Base-by-base conservation (phyloP, 2,797 vertebrate genomes). In the Lithobates sylvaticus region DNA sequence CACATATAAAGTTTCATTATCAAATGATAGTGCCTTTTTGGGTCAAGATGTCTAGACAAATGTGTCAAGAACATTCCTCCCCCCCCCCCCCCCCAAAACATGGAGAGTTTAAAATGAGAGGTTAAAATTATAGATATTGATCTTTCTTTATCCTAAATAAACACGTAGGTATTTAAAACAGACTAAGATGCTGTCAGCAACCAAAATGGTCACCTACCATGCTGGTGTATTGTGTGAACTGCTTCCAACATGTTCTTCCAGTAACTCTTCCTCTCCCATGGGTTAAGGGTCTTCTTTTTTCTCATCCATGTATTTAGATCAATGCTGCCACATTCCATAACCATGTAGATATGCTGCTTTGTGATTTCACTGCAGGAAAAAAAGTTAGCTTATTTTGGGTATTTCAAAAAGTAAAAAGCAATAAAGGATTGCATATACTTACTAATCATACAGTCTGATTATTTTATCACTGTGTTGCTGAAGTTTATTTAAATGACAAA, bases 201-300 rank as follows among this genome's bases (percentile, higher is more conserved):
- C 18, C 3, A 29, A 26, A 32, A 44, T 8, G 0, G 4, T 58
- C 54, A 64, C 81, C 82, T 92, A 99, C 98, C 98, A 67, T 99
- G 95, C 91, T 97, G 96, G 90, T 99, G 98, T 89, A 99, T 99
- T 84, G 97, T 98, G 27, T 97, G 93, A 88, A 99, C 98, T 8
- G 98, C 98, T 90, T 99, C 97, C 91, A 99, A 92, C 98, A 99
- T 99, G 89, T 99, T 97, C 93, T 96, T 97, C 98, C 98, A 99
- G 90, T 98, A 99, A 89, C 97, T 97, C 91, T 99, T 99, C 70
- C 97, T 94, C 89, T 99, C 98, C 91, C 97, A 91, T 0, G 97
- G 95, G 92, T 97, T 96, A 75, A 99, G 94, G 1, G 89, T 88
- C 86, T 98, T 99, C 89, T 97, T 97, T 91, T 97, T 99, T 89